A percentile compares a stretch with the other conserved stretches of the same genome.
These are phyloP conservation scores for Ophion obscuratus DNA, from an alignment of 2,888 invertebrate species.

Conservation along the genomic window DNA sequence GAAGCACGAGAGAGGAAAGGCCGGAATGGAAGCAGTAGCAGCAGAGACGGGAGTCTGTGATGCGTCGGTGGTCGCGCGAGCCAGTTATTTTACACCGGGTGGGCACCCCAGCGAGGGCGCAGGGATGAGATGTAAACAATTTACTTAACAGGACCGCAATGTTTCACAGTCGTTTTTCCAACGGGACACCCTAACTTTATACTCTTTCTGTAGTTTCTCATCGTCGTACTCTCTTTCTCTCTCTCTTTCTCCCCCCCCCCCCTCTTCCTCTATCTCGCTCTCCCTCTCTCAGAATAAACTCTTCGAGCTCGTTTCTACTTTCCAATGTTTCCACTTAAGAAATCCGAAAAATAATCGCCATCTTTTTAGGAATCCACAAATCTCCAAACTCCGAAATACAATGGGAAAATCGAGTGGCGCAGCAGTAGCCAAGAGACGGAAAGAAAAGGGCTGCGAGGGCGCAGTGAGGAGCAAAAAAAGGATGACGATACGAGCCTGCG, in stretches of 20 bases:
- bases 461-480: constrained; percentile 28
- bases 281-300: neutral
- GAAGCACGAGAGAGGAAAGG: constrained; percentile 28
- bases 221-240: constrained; percentile 29
- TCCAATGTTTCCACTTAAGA: neutral
- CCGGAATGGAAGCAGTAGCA: constrained; percentile 26
- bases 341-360: constrained; percentile 4
- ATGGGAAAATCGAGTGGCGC: no score
- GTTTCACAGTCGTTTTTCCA: constrained; percentile 70
- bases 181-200: constrained; percentile 62
- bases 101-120: constrained; percentile 57
- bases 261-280: neutral
- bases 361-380: no score
- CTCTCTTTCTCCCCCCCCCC: neutral
- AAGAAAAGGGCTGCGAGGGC: constrained; percentile 22
- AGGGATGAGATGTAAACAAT: constrained; percentile 71
- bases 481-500: constrained; percentile 2
- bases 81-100: constrained; percentile 67
- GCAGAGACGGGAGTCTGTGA: constrained; percentile 65
- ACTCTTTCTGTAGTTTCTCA: constrained; percentile 55
- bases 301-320: neutral
- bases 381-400: no score
- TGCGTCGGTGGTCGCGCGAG: constrained; percentile 67
- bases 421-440: constrained; percentile 7
- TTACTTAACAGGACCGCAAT: constrained; percentile 73